These are phyloP conservation scores for Amblyornis subalaris DNA, from an alignment of 2,113 vertebrate species.

Conservation along the genomic window DNA sequence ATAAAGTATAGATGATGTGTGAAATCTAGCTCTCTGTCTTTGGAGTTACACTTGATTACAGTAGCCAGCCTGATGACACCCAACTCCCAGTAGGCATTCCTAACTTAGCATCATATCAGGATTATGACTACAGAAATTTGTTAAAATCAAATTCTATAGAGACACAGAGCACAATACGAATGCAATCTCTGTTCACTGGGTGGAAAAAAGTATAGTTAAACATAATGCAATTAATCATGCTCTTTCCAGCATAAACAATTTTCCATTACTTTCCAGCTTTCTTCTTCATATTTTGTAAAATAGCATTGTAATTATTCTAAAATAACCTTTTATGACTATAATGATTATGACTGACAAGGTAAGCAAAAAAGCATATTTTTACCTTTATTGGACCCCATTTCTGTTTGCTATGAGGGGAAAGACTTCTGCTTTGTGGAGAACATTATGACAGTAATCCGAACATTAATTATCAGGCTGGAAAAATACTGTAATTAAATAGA, in stretches of 20 bases:
- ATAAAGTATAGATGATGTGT: not conserved
- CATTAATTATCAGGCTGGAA: not conserved
- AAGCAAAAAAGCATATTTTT: not conserved
- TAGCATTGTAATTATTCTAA: not conserved
- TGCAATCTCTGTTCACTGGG: not conserved
- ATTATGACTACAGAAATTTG: not conserved
- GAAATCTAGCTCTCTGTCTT: not conserved
- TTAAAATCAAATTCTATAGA: not conserved
- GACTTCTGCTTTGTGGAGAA: not conserved
- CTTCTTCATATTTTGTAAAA: not conserved
- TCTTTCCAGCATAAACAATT: not conserved
- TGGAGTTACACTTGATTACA: not conserved
- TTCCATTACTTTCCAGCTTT: not conserved
- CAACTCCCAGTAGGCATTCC: not conserved
- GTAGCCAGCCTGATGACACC: not conserved
- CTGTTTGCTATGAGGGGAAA: not conserved
- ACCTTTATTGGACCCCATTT: not conserved
- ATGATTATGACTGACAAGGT: not conserved
- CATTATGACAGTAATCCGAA: not conserved
- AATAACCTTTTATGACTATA: not conserved
- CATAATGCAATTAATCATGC: not conserved
- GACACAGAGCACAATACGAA: not conserved
- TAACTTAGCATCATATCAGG: not conserved
- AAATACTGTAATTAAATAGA: not conserved
- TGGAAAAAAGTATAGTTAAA: not conserved